Percentiles rank a stretch among this genome's conserved stretches.
Conservation (phyloP, 2,888 invertebrate species). For the Tenthredo distinguenda region DNA sequence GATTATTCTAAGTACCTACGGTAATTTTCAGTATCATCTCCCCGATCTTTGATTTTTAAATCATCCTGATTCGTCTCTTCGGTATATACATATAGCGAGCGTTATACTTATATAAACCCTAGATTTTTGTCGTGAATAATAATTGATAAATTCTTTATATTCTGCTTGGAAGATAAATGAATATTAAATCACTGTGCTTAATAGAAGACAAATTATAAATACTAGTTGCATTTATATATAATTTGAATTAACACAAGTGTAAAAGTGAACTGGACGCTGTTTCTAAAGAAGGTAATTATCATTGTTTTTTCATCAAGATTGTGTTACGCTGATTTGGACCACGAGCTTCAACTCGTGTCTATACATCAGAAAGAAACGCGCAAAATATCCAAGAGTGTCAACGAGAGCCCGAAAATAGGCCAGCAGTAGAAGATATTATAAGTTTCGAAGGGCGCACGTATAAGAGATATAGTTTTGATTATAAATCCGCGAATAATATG, state of each 20-base stretch:
- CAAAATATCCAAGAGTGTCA: slow-evolving; percentile 27
- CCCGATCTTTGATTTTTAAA: background rate
- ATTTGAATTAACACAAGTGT: background rate
- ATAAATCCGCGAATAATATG: background rate
- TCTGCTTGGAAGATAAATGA: background rate
- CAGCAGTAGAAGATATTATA: slow-evolving; percentile 8
- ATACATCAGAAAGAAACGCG: background rate
- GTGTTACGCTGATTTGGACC: background rate
- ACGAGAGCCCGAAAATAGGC: slow-evolving; percentile 27
- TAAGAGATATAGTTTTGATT: background rate
- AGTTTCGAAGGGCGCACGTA: slow-evolving; percentile 27
- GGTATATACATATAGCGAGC: background rate
- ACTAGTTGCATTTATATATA: background rate
- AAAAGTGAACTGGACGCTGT: background rate
- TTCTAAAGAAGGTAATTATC: background rate
- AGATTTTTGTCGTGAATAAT: background rate
- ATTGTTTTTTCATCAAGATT: background rate
- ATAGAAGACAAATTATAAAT: background rate
- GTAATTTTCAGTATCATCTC: background rate
- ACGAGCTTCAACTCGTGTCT: background rate
- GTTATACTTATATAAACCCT: slow-evolving; percentile 16
- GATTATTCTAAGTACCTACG: background rate
- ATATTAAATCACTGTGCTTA: background rate
- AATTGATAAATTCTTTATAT: background rate
- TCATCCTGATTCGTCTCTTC: background rate